Evolutionary conservation across 2,797 vertebrate genomes (phyloP).

Genomic region (Cossypha dichroa): DNA sequence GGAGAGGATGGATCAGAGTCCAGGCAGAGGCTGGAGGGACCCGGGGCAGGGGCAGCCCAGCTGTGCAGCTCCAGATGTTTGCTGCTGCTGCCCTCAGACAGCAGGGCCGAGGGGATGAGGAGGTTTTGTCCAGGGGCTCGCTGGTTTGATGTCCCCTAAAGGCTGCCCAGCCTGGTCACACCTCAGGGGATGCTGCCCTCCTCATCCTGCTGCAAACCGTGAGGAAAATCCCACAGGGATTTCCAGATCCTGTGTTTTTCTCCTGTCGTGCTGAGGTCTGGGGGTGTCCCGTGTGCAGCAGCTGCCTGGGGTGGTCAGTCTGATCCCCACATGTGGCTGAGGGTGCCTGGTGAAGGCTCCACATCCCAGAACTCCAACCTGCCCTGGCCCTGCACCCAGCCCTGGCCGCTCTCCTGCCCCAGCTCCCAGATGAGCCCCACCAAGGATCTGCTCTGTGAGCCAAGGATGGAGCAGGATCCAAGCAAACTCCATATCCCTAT

Average conservation of each 20-base stretch:
- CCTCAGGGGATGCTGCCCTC: not conserved
- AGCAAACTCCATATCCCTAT: not conserved
- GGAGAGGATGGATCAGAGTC: not conserved
- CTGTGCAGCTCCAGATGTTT: not conserved
- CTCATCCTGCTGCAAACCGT: not conserved
- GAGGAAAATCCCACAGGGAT: accelerated
- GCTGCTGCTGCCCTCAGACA: not conserved
- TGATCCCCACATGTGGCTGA: accelerated
- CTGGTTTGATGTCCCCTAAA: not conserved
- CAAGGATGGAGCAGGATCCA: not conserved
- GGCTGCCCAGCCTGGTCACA: not conserved
- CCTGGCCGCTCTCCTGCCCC: not conserved
- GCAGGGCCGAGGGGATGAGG: accelerated
- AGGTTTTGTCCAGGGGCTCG: not conserved
- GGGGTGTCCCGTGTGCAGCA: not conserved
- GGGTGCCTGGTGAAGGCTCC: not conserved
- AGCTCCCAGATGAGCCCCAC: accelerated
- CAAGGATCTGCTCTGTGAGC: too few relatives aligned
- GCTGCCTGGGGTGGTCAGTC: too few relatives aligned
- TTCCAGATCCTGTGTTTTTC: accelerated
- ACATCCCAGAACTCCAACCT: not conserved
- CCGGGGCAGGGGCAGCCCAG: accelerated
- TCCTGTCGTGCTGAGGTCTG: accelerated
- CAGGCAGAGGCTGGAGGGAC: not conserved
- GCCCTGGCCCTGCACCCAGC: not conserved